Conservation (phyloP, 2,888 invertebrate genomes). For the Eupithecia insigniata region DNA sequence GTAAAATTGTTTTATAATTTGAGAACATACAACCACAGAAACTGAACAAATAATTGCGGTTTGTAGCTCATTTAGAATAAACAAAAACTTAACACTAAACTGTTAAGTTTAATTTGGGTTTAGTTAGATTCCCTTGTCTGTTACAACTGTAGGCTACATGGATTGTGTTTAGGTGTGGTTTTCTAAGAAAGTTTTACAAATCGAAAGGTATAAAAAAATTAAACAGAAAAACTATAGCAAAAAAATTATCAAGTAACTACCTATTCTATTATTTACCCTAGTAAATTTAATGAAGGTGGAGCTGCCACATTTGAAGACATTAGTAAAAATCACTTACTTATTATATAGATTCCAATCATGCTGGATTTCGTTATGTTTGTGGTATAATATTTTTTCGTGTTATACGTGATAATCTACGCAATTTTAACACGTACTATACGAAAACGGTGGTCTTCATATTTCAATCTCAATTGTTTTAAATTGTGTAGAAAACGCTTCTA, state of each 20-base stretch:
- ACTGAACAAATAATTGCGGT: background rate
- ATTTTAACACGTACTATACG: background rate
- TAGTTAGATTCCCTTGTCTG: conserved; percentile 15
- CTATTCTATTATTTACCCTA: no score
- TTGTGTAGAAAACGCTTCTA: background rate
- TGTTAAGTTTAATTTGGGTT: background rate
- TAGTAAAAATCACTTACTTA: no score
- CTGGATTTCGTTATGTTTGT: no score
- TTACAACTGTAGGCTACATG: background rate
- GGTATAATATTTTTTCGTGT: no score
- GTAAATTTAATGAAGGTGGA: no score
- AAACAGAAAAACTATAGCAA: no score
- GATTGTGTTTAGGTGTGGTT: background rate
- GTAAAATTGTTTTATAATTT: background rate
- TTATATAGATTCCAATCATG: no score
- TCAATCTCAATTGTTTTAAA: background rate
- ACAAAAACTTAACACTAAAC: background rate
- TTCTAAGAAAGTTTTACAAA: background rate
- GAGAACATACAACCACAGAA: background rate
- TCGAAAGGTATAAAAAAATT: no score
- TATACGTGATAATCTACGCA: background rate
- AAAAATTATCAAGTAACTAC: no score
- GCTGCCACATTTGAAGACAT: no score
- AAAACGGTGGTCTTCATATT: background rate
- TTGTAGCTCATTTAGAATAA: background rate